These are phyloP conservation scores for Mesocricetus auratus DNA, from an alignment of 2,113 vertebrate genomes.

Conservation along the genomic window DNA sequence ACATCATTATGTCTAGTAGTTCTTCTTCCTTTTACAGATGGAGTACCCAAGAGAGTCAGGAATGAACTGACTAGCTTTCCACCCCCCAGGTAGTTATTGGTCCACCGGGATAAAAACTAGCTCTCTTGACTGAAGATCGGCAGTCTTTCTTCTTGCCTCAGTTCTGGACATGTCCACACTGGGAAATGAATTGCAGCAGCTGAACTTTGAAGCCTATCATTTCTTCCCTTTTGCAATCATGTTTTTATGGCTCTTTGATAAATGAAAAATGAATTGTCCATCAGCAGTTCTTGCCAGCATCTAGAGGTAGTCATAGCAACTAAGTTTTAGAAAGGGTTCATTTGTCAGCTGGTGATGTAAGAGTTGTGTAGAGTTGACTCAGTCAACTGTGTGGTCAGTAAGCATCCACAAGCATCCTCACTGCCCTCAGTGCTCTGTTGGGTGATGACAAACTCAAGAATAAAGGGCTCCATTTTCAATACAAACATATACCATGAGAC, in stretches of 20 bases:
- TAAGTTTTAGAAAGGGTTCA: neutral
- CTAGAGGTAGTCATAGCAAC: neutral
- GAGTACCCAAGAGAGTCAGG: neutral
- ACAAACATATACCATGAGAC: neutral
- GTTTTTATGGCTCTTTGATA: neutral
- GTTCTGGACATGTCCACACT: neutral
- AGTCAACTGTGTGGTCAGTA: neutral
- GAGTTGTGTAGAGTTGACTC: neutral
- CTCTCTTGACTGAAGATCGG: neutral
- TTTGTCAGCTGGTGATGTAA: neutral
- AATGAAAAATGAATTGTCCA: neutral
- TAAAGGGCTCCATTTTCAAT: neutral
- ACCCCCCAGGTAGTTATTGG: neutral
- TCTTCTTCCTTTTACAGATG: neutral
- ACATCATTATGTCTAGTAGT: neutral
- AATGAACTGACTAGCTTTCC: neutral
- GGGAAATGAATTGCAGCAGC: neutral
- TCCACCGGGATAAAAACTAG: neutral
- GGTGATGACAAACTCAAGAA: neutral
- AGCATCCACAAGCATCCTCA: neutral
- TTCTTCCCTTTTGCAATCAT: neutral
- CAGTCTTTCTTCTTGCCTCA: neutral
- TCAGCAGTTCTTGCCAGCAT: neutral
- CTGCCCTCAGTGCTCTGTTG: neutral
- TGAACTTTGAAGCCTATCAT: neutral